These are phyloP conservation scores for Cynopterus sphinx DNA, from an alignment of 2,797 vertebrate genomes.

Conservation along the genomic window DNA sequence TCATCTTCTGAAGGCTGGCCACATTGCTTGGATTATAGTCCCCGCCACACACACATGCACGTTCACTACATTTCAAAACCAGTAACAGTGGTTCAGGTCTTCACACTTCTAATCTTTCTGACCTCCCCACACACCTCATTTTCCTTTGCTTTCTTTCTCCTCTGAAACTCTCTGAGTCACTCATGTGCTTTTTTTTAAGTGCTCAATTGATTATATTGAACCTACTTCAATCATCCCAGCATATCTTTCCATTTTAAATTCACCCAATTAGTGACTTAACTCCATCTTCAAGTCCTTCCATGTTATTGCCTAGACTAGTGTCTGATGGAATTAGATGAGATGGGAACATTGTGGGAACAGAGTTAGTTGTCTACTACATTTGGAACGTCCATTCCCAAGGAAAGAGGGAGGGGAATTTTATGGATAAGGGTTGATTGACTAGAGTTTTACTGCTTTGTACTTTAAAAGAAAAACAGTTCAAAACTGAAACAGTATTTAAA, in stretches of 20 bases:
- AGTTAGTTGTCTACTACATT: not conserved
- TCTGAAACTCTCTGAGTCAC: not conserved
- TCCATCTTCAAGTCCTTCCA: not conserved
- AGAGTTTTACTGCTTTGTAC: not conserved
- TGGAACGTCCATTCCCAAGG: not conserved
- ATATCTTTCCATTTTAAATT: not conserved
- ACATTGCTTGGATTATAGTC: not conserved
- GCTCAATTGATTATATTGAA: too few relatives aligned
- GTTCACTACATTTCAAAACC: not conserved
- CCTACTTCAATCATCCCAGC: too few relatives aligned
- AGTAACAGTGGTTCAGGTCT: not conserved
- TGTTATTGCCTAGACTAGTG: not conserved
- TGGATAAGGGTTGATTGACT: not conserved
- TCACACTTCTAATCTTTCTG: not conserved
- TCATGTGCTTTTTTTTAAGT: not conserved
- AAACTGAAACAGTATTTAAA: not conserved
- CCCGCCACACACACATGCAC: too few relatives aligned
- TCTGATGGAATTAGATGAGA: not conserved
- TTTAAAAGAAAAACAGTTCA: not conserved
- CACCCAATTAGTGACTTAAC: not conserved
- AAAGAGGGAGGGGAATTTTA: not conserved
- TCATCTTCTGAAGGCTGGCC: not conserved
- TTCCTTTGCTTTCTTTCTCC: not conserved
- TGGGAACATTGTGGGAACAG: not conserved
- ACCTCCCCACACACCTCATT: rapidly evolving